Conservation (phyloP, 2,113 vertebrate species). For the Bufo bufo region DNA sequence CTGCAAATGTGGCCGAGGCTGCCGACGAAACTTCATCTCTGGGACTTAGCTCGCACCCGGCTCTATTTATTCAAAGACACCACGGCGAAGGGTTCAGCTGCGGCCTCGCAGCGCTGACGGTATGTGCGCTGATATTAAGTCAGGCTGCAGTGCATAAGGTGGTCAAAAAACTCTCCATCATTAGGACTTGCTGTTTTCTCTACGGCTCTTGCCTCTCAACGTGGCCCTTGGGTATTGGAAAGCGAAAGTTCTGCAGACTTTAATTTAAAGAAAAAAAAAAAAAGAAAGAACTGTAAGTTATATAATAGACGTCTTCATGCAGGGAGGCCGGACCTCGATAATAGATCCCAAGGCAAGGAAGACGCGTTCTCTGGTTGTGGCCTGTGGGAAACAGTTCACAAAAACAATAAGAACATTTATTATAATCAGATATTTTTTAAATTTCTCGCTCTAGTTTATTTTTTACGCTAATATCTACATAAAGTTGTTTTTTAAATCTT, state of each 20-base stretch:
- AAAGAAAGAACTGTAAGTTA: neutral
- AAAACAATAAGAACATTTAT: too few relatives aligned
- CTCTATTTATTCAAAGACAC: constrained; percentile 74
- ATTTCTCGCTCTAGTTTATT: too few relatives aligned
- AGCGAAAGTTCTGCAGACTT: constrained; percentile 64
- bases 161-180: constrained; percentile 70
- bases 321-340: neutral
- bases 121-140: constrained; percentile 75
- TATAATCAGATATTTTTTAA: too few relatives aligned
- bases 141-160: constrained; percentile 69
- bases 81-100: constrained; percentile 73
- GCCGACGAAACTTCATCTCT: constrained; percentile 74
- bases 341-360: constrained; percentile 1
- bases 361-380: too few relatives aligned
- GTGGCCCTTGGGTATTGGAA: constrained; percentile 65
- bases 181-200: constrained; percentile 73
- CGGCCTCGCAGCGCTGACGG: constrained; percentile 74
- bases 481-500: too few relatives aligned
- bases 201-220: constrained; percentile 69
- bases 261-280: constrained; percentile 61
- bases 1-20: constrained; percentile 69
- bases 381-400: too few relatives aligned
- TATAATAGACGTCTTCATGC: constrained; percentile 19
- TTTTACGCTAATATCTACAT: too few relatives aligned
- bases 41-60: constrained; percentile 75